A percentile compares a stretch with the other conserved stretches of the same genome.
Evolutionary conservation across 2,888 invertebrate species (phyloP).

Genomic region (Amblyjoppa fuscipennis): DNA sequence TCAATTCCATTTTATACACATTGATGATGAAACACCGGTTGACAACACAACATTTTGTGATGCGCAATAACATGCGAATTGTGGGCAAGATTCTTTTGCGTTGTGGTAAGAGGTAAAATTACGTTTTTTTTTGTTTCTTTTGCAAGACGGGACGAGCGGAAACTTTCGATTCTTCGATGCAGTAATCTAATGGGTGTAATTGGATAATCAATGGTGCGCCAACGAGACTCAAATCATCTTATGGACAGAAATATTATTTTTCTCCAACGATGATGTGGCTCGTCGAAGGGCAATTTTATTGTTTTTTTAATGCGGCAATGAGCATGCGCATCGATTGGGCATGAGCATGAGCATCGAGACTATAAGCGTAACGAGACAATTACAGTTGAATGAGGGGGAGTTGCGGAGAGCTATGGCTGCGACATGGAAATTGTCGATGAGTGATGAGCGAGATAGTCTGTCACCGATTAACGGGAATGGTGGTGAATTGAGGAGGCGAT

Average conservation of each 20-base stretch:
- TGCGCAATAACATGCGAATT: conserved; percentile 18
- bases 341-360: background rate
- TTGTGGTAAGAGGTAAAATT: conserved; percentile 39
- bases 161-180: background rate
- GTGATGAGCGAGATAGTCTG: background rate
- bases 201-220: background rate
- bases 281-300: background rate
- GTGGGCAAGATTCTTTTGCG: background rate
- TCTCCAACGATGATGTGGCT: background rate
- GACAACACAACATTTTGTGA: conserved; percentile 6
- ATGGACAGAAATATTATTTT: background rate
- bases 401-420: conserved; percentile 22
- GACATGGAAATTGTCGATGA: conserved; percentile 12
- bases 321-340: background rate
- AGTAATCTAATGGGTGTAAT: background rate
- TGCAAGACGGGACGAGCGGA: background rate
- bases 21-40: background rate
- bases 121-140: conserved; percentile 37
- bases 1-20: background rate
- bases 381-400: background rate
- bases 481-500: background rate
- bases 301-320: background rate
- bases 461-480: background rate
- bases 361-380: background rate
- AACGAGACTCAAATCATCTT: background rate